A percentile compares a stretch with the other conserved stretches of the same genome.
Conservation (phyloP, 2,797 vertebrate species). For the Acrossocheilus wenchowensis region DNA sequence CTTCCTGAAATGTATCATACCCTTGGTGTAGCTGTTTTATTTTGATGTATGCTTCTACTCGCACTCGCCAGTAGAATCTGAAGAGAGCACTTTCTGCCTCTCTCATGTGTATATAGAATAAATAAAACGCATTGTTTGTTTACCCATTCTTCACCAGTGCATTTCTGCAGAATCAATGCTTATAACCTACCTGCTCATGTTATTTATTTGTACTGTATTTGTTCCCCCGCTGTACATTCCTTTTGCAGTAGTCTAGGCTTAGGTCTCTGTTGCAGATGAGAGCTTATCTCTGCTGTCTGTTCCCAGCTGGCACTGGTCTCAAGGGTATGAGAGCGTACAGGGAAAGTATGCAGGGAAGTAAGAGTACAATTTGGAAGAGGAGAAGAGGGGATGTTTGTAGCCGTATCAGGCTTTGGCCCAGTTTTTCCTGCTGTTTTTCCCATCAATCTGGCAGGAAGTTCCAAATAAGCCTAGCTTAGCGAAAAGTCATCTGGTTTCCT, state of each 20-base stretch:
- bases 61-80: neutral
- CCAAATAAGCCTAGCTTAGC: conserved; percentile 56
- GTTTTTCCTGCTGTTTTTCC: conserved; percentile 60
- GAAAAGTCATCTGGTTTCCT: conserved; percentile 54
- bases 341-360: conserved; percentile 34
- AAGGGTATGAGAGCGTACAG: conserved; percentile 27
- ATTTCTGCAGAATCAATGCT: neutral
- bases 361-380: conserved; percentile 25
- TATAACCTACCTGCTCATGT: neutral
- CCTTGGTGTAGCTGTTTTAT: neutral
- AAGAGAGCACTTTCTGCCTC: neutral
- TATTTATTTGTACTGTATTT: conserved; percentile 17
- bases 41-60: neutral
- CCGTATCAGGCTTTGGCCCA: conserved; percentile 28
- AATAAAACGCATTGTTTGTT: neutral
- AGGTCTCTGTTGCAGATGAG: conserved; percentile 20
- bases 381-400: conserved; percentile 42
- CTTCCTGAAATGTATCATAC: neutral
- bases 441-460: conserved; percentile 66
- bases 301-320: conserved; percentile 30
- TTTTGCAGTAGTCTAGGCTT: neutral
- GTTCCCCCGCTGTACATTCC: neutral
- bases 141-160: neutral
- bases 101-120: neutral
- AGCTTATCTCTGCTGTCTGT: conserved; percentile 26